Base-by-base conservation (phyloP, 2,113 vertebrate species). In the Anoura caudifer region DNA sequence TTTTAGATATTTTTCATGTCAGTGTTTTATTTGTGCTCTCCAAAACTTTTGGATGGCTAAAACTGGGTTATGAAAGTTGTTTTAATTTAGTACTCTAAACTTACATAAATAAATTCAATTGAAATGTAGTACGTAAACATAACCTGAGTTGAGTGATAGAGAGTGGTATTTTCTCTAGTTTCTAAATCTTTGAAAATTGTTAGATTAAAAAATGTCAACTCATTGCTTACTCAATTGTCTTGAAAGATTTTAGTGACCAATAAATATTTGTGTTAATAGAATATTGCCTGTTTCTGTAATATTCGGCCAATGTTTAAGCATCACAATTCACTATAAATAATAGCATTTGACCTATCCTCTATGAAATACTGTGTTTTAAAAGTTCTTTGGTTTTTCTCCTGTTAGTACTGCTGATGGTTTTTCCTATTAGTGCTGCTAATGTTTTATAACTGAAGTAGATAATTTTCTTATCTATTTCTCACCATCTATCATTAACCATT, bases 121-220 rank as follows among this genome's bases (percentile, higher is more conserved):
- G 52, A 96, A 90, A 94, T 84, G 3, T 33, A 47, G 1, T 86
- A 17, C 76, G 1, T 89, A 72, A 88, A 77, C 82, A 90, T 63
- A 65, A 77, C 17, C 28, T 69, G 75, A 59, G 12, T 41, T 91
- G 33, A 16, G 5, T 76, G 50, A 61, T 92, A 70, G 0, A 56
- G 7, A 73, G 4, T 82, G 36, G 22, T 65, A 36, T 59, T 87
- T 90, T 88, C 56, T 69, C 43, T 28, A 87, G 36, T 43, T 95
- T 77, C 41, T 93, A 75, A 80, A 61, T 85, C 85, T 94, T 90
- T 75, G 14, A 92, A 83, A 87, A 65, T 69, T 88, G 14, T 92
- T 94, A 59, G 81, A 76, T 86, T 80, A 69, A 63, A 56, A 77
- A 73, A 14, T n/a, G 3, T 65, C 41, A 33, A 45, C n/a, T 91